Conservation (phyloP, 2,888 invertebrate genomes). For the Marasmarcha lunaedactyla region DNA sequence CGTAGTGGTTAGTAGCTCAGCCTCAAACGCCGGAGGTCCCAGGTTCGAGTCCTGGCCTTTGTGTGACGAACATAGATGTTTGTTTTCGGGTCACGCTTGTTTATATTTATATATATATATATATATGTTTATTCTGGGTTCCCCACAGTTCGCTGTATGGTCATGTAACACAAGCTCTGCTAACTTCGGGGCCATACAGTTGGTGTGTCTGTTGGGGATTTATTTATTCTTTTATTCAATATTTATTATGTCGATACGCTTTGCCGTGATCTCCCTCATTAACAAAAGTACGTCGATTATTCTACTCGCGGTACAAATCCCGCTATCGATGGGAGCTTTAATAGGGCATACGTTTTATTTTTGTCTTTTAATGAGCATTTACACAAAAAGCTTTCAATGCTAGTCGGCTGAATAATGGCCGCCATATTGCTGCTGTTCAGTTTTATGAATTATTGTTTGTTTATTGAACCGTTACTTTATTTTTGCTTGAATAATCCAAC, state of each 20-base stretch:
- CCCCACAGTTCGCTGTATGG: too few relatives aligned
- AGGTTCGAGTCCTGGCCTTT: too few relatives aligned
- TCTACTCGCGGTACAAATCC: conserved; percentile 19
- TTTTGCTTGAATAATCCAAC: background rate
- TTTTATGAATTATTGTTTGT: background rate
- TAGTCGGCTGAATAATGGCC: conserved; percentile 9
- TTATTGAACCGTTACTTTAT: background rate
- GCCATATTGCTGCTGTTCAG: too few relatives aligned
- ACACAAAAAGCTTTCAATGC: conserved; percentile 30
- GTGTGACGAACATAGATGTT: too few relatives aligned
- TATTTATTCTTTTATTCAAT: conserved; percentile 3
- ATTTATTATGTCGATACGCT: conserved; percentile 9
- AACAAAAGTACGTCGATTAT: conserved; percentile 33
- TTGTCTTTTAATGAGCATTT: conserved; percentile 43
- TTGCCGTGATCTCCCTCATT: conserved; percentile 39
- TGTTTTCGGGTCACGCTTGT: too few relatives aligned
- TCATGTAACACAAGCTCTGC: too few relatives aligned
- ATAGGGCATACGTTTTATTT: conserved; percentile 30
- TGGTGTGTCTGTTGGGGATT: too few relatives aligned
- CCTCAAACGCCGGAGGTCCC: too few relatives aligned
- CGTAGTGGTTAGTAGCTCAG: too few relatives aligned
- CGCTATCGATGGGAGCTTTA: conserved; percentile 24
- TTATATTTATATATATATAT: too few relatives aligned
- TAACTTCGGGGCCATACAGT: too few relatives aligned
- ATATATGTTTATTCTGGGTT: too few relatives aligned